phyloP scores from a whole-genome alignment of 2,113 vertebrate genomes.

The Isichthys henryi region DNA sequence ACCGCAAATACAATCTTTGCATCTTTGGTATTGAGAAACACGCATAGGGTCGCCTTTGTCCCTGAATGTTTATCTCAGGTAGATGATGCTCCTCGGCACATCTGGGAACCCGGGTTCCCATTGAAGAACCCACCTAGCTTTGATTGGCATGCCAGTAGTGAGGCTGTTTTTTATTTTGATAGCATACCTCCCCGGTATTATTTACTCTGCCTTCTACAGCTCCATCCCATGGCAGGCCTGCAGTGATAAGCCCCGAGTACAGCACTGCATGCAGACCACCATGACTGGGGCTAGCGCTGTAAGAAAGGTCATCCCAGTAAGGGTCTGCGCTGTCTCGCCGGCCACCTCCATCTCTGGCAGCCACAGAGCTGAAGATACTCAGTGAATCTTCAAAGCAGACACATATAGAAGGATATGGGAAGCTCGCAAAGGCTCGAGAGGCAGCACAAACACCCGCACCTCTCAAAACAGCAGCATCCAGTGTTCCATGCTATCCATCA shows the following conservation, averaged over 20 bases:
- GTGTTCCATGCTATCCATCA: background rate
- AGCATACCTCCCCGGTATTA: background rate
- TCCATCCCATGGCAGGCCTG: background rate
- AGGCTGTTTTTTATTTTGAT: background rate
- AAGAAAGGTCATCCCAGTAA: background rate
- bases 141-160: background rate
- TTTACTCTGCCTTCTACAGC: background rate
- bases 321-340: background rate
- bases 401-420: background rate
- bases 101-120: background rate
- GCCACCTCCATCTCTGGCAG: background rate
- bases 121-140: background rate
- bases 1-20: too few relatives aligned
- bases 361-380: background rate
- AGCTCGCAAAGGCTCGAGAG: background rate
- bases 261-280: background rate
- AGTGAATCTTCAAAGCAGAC: background rate
- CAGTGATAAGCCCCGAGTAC: background rate
- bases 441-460: background rate
- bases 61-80: background rate
- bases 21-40: background rate
- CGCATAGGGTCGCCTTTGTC: background rate
- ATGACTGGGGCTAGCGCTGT: background rate
- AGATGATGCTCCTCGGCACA: background rate
- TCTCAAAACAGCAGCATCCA: background rate